Evolutionary conservation across 2,113 vertebrate genomes (phyloP).

Genomic region (Proterorhinus semilunaris): DNA sequence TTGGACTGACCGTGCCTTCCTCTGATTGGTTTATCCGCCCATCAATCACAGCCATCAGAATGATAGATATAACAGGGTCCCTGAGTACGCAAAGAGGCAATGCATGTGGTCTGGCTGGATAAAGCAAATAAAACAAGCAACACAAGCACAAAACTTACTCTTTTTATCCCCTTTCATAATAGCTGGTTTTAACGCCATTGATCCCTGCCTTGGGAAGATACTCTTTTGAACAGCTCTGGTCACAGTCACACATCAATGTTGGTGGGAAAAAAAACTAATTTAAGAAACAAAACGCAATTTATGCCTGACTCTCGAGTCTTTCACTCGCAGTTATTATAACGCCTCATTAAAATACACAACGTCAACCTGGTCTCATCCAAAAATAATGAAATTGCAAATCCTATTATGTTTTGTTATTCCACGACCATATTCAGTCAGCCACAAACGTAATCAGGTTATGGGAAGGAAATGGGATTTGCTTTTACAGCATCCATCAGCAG

Average conservation of each 20-base stretch:
- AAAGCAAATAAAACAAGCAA: no score
- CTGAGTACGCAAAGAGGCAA: no score
- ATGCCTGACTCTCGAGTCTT: background rate
- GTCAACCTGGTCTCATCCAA: background rate
- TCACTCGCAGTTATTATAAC: background rate
- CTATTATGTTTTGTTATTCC: background rate
- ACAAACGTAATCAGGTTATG: constrained; percentile 1
- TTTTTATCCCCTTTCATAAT: no score
- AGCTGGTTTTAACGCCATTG: background rate
- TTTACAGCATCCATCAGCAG: background rate
- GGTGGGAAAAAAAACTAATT: background rate
- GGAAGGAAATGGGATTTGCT: constrained; percentile 5
- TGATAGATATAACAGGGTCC: no score
- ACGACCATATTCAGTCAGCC: background rate
- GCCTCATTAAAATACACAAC: constrained; percentile 1
- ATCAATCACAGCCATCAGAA: no score
- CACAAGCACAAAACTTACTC: no score
- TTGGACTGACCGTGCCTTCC: no score
- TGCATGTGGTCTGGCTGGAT: no score
- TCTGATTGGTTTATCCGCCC: no score
- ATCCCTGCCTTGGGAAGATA: background rate
- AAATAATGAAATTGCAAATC: constrained; percentile 1
- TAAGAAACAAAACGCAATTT: background rate
- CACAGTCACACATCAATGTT: background rate
- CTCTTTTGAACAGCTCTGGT: constrained; percentile 3